A percentile compares a stretch with the other conserved stretches of the same genome.
Evolutionary conservation across 2,797 vertebrate genomes (phyloP).

Genomic region (Craterocephalus amniculus): DNA sequence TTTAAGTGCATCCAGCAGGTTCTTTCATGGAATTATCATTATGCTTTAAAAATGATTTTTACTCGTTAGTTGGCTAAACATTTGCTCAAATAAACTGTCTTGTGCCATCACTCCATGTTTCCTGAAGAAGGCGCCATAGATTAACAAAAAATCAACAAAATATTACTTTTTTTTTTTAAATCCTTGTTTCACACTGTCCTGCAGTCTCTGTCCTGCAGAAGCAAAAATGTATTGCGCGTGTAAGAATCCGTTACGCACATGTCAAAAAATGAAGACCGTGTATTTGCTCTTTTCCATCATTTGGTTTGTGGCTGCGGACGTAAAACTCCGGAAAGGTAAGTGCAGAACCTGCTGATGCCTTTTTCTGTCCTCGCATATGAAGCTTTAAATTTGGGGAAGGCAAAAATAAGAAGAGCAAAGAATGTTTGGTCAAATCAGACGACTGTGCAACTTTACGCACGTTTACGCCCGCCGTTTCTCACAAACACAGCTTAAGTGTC

Average conservation of each 20-base stretch:
- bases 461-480: neutral
- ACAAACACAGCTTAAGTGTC: neutral
- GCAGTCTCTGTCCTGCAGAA: slow-evolving; percentile 63
- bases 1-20: neutral
- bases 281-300: slow-evolving; percentile 66
- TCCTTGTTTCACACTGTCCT: slow-evolving; percentile 59
- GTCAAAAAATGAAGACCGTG: slow-evolving; percentile 75
- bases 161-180: slow-evolving; percentile 29
- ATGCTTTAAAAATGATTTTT: too few species aligned
- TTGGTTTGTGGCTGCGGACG: slow-evolving; percentile 67
- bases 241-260: slow-evolving; percentile 59
- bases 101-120: slow-evolving; percentile 20
- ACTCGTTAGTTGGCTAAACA: too few species aligned
- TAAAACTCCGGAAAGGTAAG: slow-evolving; percentile 78
- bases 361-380: slow-evolving; percentile 18
- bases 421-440: slow-evolving; percentile 4
- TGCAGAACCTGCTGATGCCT: slow-evolving; percentile 27
- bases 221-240: slow-evolving; percentile 57
- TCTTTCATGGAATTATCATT: too few species aligned
- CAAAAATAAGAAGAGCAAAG: slow-evolving; percentile 3
- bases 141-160: slow-evolving; percentile 31
- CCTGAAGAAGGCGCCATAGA: slow-evolving; percentile 79
- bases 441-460: neutral
- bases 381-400: slow-evolving; percentile 17
- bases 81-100: neutral